Percentiles rank a stretch among this genome's conserved stretches.
Evolutionary conservation across 2,113 vertebrate species (phyloP).

Genomic region (Perognathus longimembris): DNA sequence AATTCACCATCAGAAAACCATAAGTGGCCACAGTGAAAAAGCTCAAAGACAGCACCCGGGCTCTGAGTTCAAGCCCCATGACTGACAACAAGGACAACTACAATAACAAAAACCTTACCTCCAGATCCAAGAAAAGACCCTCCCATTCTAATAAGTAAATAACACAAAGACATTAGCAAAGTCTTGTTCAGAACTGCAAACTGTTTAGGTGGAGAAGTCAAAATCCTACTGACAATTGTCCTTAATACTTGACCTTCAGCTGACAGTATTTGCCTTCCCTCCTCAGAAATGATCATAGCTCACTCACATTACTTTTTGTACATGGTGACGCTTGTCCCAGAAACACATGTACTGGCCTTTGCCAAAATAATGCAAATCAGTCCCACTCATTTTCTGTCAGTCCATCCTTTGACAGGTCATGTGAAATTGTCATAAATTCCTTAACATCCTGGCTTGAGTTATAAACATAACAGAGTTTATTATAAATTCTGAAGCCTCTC

Average conservation of each 20-base stretch:
- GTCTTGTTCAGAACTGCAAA: not conserved
- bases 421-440: not conserved
- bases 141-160: not conserved
- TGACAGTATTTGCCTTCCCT: not conserved
- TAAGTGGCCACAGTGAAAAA: too few relatives aligned
- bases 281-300: not conserved
- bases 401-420: not conserved
- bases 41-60: too few relatives aligned
- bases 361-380: not conserved
- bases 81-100: too few relatives aligned
- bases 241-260: too few relatives aligned
- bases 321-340: too few relatives aligned
- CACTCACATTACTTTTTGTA: not conserved
- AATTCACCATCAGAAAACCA: too few relatives aligned
- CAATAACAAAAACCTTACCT: too few relatives aligned
- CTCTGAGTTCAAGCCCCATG: too few relatives aligned
- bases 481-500: not conserved
- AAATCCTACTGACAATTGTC: not conserved
- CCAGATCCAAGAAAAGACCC: not conserved
- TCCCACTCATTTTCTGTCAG: too few relatives aligned
- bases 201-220: not conserved
- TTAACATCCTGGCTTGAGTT: not conserved
- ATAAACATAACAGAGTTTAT: not conserved
- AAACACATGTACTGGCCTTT: not conserved
- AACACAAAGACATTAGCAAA: not conserved